phyloP scores from a whole-genome alignment of 2,888 invertebrate genomes.

The Dryocosmus kuriphilus region DNA sequence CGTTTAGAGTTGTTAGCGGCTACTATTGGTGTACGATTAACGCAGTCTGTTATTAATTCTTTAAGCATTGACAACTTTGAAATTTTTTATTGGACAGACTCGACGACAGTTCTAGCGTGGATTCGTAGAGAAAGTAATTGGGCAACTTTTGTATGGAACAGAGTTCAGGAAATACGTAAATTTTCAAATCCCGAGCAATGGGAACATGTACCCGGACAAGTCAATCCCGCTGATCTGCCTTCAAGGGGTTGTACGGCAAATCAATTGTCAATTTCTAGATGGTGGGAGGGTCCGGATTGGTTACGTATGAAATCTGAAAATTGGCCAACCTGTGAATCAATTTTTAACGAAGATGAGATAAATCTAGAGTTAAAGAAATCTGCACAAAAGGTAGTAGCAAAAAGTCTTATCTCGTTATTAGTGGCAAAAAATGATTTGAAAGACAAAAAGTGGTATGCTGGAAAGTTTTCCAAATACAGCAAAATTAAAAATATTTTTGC shows the following conservation, averaged over 20 bases:
- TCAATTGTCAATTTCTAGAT: too few relatives aligned
- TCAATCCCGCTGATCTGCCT: slow-evolving; percentile 54
- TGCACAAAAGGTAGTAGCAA: slow-evolving; percentile 1
- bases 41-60: neutral
- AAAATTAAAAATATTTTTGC: slow-evolving; percentile 40
- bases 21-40: neutral
- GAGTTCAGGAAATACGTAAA: slow-evolving; percentile 4
- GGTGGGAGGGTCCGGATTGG: slow-evolving; percentile 34
- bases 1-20: slow-evolving; percentile 34
- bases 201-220: slow-evolving; percentile 51
- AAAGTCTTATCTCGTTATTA: neutral
- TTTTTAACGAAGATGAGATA: slow-evolving; percentile 36
- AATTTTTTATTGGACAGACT: neutral
- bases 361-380: slow-evolving; percentile 39
- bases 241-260: slow-evolving; percentile 7
- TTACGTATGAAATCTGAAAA: slow-evolving; percentile 20
- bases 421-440: neutral
- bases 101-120: slow-evolving; percentile 11
- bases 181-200: neutral
- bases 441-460: too few relatives aligned
- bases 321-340: slow-evolving; percentile 15
- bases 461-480: slow-evolving; percentile 34
- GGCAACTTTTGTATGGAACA: slow-evolving; percentile 28
- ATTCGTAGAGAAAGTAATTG: slow-evolving; percentile 5
- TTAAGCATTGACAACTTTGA: too few relatives aligned